Evolutionary conservation across 2,113 vertebrate species (phyloP).

Genomic region (Herpetotheres cachinnans): DNA sequence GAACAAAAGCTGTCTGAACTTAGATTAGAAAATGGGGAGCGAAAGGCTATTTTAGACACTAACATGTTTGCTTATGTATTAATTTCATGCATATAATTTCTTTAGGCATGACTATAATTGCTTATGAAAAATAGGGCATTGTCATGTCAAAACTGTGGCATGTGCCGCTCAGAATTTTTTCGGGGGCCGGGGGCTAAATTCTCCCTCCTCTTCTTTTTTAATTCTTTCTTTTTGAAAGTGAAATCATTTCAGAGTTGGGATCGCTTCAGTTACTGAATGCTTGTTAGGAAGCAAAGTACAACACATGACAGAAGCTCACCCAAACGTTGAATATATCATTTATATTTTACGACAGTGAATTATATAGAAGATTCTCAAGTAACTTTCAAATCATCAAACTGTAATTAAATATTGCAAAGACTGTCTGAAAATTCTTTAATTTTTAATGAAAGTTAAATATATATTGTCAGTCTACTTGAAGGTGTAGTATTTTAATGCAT

Average conservation of each 20-base stretch:
- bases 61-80: slow-evolving; percentile 46
- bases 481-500: slow-evolving; percentile 59
- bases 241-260: slow-evolving; percentile 23
- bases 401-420: slow-evolving; percentile 70
- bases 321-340: slow-evolving; percentile 56
- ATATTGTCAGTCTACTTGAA: slow-evolving; percentile 57
- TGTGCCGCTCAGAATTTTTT: neutral
- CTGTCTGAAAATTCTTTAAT: slow-evolving; percentile 65
- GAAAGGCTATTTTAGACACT: neutral
- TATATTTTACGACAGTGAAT: slow-evolving; percentile 64
- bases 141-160: neutral
- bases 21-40: neutral
- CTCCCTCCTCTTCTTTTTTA: neutral
- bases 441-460: slow-evolving; percentile 70
- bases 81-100: slow-evolving; percentile 8
- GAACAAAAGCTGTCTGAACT: slow-evolving; percentile 30
- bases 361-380: slow-evolving; percentile 59
- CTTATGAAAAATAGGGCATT: neutral
- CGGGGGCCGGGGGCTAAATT: neutral
- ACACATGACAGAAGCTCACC: slow-evolving; percentile 41
- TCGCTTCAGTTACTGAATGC: neutral
- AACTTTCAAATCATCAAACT: slow-evolving; percentile 65
- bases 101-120: neutral
- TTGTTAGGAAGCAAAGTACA: slow-evolving; percentile 39
- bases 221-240: slow-evolving; percentile 37